Evolutionary conservation across 2,888 invertebrate genomes (phyloP).

Genomic region (Sphinx pinastri): DNA sequence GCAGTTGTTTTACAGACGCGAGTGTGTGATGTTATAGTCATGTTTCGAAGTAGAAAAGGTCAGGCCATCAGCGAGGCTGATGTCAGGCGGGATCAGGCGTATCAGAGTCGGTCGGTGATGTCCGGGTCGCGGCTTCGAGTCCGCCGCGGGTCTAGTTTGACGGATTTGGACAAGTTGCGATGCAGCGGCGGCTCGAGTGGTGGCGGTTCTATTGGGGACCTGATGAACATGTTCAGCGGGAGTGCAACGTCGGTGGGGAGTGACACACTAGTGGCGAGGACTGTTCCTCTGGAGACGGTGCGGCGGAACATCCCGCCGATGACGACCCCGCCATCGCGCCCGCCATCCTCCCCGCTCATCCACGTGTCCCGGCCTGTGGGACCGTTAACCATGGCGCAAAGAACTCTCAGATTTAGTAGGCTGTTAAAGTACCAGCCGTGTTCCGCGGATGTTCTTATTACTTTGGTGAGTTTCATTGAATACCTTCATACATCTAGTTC

Average conservation of each 20-base stretch:
- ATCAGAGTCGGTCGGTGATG: slow-evolving; percentile 74
- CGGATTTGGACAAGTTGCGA: slow-evolving; percentile 88
- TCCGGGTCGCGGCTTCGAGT: slow-evolving; percentile 83
- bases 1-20: slow-evolving; percentile 61
- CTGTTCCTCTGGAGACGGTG: slow-evolving; percentile 89
- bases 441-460: slow-evolving; percentile 75
- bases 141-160: slow-evolving; percentile 88
- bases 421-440: slow-evolving; percentile 87
- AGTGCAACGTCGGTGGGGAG: slow-evolving; percentile 88
- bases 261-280: slow-evolving; percentile 88
- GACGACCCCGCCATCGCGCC: slow-evolving; percentile 75
- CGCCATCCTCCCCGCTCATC: slow-evolving; percentile 72
- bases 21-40: slow-evolving; percentile 57
- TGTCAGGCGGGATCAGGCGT: slow-evolving; percentile 82
- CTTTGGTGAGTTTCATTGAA: slow-evolving; percentile 64
- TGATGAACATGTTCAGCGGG: slow-evolving; percentile 91
- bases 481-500: slow-evolving; percentile 8
- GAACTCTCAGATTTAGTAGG: slow-evolving; percentile 87
- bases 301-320: slow-evolving; percentile 73
- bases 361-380: slow-evolving; percentile 76
- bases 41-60: slow-evolving; percentile 72
- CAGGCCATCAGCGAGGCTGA: slow-evolving; percentile 77
- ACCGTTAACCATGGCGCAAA: slow-evolving; percentile 87
- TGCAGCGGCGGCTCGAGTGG: slow-evolving; percentile 73
- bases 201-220: slow-evolving; percentile 89